These are phyloP conservation scores for Oreochromis grahami DNA, from an alignment of 2,797 vertebrate species.

Conservation along the genomic window DNA sequence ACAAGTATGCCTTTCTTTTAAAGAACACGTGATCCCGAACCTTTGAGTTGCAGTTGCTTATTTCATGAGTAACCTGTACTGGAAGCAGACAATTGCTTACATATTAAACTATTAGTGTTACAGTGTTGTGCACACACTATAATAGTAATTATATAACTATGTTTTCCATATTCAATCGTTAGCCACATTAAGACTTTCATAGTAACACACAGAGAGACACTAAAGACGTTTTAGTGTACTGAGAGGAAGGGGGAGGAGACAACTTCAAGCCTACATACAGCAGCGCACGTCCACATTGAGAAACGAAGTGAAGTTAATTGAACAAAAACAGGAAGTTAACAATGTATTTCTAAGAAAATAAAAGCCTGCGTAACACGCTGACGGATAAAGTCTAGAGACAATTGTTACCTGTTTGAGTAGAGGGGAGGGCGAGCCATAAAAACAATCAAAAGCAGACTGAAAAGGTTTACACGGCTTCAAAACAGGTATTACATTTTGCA, in stretches of 20 bases:
- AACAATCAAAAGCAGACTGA: neutral
- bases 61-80: neutral
- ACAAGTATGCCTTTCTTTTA: neutral
- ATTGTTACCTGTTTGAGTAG: neutral
- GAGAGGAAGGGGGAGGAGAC: neutral
- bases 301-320: neutral
- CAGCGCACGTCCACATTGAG: constrained; percentile 31
- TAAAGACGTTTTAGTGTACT: neutral
- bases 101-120: neutral
- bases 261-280: neutral
- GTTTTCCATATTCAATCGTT: neutral
- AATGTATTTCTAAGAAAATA: constrained; percentile 14
- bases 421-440: accelerated
- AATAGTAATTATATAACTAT: neutral
- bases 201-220: neutral
- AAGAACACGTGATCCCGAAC: neutral
- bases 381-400: neutral
- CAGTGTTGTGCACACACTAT: neutral
- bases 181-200: neutral
- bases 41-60: neutral
- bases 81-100: neutral
- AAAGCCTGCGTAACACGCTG: neutral
- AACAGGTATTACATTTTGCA: neutral
- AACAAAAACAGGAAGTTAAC: constrained; percentile 15
- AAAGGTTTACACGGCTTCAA: neutral